phyloP scores from a whole-genome alignment of 1,140 invertebrate genomes.

The Plectus sambesii region DNA sequence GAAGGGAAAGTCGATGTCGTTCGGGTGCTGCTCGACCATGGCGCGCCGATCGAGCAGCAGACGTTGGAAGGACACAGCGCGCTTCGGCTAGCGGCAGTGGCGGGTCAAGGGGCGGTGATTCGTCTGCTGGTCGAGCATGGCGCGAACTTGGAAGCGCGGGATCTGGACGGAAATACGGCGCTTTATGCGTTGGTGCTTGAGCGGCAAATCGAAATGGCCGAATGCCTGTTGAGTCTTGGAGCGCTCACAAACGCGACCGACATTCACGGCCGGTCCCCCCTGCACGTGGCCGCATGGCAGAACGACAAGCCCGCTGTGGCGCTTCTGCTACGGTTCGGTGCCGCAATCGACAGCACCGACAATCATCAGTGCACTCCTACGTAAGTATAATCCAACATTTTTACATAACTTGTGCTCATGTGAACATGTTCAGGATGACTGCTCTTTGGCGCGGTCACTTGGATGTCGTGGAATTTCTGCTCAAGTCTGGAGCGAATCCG shows the following conservation, averaged over 20 bases:
- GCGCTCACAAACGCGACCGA: constrained; percentile 74
- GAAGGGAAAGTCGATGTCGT: constrained; percentile 64
- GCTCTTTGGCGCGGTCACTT: no score
- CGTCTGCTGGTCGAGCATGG: constrained; percentile 59
- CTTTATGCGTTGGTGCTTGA: no score
- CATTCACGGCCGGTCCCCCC: constrained; percentile 73
- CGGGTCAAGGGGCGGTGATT: constrained; percentile 71
- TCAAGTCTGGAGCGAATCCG: not conserved
- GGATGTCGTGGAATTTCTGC: constrained; percentile 1
- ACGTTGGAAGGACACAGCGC: constrained; percentile 88
- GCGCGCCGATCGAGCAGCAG: constrained; percentile 61
- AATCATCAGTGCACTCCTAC: no score
- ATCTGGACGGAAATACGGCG: no score
- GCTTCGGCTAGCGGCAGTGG: constrained; percentile 70
- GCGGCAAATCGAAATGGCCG: constrained; percentile 63
- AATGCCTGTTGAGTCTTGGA: constrained; percentile 64
- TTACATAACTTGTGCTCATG: no score
- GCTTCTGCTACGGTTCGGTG: no score
- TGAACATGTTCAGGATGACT: no score
- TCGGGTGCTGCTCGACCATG: constrained; percentile 26
- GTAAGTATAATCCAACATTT: no score
- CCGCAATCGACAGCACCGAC: no score
- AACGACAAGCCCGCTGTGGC: constrained; percentile 47
- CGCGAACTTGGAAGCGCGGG: no score
- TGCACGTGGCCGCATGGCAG: constrained; percentile 88